Evolutionary conservation across 2,113 vertebrate species (phyloP).

Genomic region (Desmodus rotundus): DNA sequence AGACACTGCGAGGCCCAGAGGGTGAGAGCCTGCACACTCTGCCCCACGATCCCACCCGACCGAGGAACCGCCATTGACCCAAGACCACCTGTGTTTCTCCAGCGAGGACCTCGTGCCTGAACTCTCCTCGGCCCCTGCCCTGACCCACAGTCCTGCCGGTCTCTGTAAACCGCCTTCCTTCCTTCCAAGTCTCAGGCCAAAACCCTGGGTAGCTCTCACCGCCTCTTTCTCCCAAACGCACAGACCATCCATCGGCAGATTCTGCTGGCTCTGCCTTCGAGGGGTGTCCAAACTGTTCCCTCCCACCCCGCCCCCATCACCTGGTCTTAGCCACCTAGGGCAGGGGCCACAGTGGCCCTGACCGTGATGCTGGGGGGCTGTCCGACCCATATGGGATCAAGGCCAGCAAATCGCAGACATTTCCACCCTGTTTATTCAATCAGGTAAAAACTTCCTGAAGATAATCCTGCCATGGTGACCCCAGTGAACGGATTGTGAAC

Average conservation of each 20-base stretch:
- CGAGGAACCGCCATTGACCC: background rate
- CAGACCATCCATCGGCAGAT: background rate
- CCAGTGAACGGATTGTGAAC: too few species aligned
- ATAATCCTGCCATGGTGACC: too few species aligned
- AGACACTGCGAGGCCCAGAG: fast-evolving
- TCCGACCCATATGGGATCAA: too few species aligned
- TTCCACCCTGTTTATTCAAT: too few species aligned
- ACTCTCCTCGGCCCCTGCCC: background rate
- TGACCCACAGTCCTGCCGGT: background rate
- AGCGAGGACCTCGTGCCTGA: background rate
- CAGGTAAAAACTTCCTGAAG: too few species aligned
- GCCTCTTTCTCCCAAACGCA: background rate
- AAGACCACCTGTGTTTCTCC: background rate
- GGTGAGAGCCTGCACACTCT: fast-evolving
- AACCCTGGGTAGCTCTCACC: fast-evolving
- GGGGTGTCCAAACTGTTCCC: fast-evolving
- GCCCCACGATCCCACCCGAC: background rate
- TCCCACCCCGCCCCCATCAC: fast-evolving
- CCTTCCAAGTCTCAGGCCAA: background rate
- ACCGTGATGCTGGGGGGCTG: too few species aligned
- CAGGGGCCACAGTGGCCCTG: too few species aligned
- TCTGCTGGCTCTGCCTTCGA: fast-evolving
- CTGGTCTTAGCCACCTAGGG: background rate
- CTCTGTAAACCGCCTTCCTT: background rate
- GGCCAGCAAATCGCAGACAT: too few species aligned